phyloP scores from a whole-genome alignment of 2,113 vertebrate species.

The Brachypteracias leptosomus region DNA sequence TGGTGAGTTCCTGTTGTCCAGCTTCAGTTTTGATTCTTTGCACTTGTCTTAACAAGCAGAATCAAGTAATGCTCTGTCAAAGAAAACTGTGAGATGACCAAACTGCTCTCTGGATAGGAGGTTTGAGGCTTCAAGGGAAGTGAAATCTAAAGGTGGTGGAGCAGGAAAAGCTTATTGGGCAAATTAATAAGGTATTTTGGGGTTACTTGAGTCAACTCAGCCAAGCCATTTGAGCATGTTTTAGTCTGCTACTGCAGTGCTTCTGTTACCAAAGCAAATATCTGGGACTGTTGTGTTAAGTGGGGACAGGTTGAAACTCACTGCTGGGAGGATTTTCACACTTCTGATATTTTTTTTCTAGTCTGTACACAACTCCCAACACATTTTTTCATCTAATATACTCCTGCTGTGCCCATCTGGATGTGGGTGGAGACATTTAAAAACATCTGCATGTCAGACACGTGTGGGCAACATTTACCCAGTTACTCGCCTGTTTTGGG shows the following conservation, averaged over 20 bases:
- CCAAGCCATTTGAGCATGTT: not conserved
- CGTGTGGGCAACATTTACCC: constrained; percentile 28
- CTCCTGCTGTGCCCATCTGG: constrained; percentile 64
- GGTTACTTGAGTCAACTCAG: not conserved
- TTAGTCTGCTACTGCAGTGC: not conserved
- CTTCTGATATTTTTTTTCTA: constrained; percentile 19
- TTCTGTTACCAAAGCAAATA: constrained; percentile 28
- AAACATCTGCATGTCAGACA: constrained; percentile 48
- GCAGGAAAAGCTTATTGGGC: not conserved
- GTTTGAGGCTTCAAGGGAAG: not conserved
- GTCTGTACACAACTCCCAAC: not conserved
- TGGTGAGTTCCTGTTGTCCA: not conserved
- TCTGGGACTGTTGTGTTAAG: constrained; percentile 2
- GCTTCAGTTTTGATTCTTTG: not conserved
- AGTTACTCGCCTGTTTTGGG: not conserved
- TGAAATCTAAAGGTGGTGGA: not conserved
- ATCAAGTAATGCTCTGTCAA: not conserved
- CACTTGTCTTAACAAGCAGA: not conserved
- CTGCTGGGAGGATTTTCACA: constrained; percentile 6
- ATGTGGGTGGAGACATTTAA: constrained; percentile 23
- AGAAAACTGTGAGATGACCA: not conserved
- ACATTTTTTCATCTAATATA: constrained; percentile 25
- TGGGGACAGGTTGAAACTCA: constrained; percentile 14
- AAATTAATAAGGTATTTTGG: not conserved
- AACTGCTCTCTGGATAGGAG: not conserved